A percentile compares a stretch with the other conserved stretches of the same genome.
These are phyloP conservation scores for Diogma glabrata DNA, from an alignment of 2,888 invertebrate genomes.

Conservation along the genomic window DNA sequence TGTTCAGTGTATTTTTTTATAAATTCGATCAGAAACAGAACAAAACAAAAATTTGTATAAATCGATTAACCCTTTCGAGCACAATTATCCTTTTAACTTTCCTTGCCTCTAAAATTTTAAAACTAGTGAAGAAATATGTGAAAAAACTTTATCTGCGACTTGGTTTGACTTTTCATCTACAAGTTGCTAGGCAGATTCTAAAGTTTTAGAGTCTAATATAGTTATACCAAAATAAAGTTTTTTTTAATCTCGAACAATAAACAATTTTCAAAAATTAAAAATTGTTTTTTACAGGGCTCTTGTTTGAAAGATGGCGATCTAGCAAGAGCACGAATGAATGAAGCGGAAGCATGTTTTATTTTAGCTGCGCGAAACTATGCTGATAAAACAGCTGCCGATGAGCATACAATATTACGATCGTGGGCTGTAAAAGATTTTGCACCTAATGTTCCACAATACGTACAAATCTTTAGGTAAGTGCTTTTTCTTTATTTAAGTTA, in stretches of 20 bases:
- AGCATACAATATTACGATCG: slow-evolving; percentile 67
- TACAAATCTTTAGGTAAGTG: slow-evolving; percentile 83
- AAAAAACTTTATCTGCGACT: too few relatives aligned
- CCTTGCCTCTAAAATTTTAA: too few relatives aligned
- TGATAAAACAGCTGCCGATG: slow-evolving; percentile 89
- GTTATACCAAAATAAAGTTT: slow-evolving; percentile 6
- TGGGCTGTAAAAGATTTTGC: slow-evolving; percentile 99
- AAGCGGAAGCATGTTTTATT: slow-evolving; percentile 95
- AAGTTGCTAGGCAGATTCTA: too few relatives aligned
- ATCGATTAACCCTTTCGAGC: too few relatives aligned
- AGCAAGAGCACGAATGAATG: slow-evolving; percentile 90
- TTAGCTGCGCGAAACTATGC: slow-evolving; percentile 92
- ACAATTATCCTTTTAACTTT: too few relatives aligned
- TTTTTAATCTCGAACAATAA: not conserved
- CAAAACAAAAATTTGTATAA: too few relatives aligned
- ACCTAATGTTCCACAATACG: slow-evolving; percentile 91
- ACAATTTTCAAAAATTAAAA: slow-evolving; percentile 8
- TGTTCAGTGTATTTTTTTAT: too few relatives aligned
- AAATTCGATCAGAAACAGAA: too few relatives aligned
- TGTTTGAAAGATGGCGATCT: slow-evolving; percentile 94
- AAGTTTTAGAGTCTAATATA: too few relatives aligned
- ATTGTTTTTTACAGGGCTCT: slow-evolving; percentile 58
- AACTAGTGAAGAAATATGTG: too few relatives aligned
- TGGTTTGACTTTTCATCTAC: too few relatives aligned
- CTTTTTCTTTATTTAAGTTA: too few relatives aligned